These are phyloP conservation scores for Lophotis ruficrista DNA, from an alignment of 2,113 vertebrate genomes.

Conservation along the genomic window DNA sequence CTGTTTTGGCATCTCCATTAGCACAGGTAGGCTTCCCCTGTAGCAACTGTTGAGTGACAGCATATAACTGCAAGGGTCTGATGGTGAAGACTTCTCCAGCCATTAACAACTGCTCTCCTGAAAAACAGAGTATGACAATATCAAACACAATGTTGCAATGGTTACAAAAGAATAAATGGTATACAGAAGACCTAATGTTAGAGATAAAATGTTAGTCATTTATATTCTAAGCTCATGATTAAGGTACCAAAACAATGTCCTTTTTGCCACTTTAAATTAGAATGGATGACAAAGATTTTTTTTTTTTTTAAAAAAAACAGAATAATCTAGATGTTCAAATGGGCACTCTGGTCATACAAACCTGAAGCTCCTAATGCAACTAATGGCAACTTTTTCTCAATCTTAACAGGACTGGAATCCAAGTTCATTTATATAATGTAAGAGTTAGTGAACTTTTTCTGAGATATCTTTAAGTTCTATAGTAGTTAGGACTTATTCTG, in stretches of 20 bases:
- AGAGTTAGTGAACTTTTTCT: neutral
- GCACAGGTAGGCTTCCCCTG: slow-evolving; percentile 90
- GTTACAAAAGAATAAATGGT: neutral
- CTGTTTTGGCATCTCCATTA: slow-evolving; percentile 92
- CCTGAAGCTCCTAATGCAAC: neutral
- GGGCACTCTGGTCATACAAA: neutral
- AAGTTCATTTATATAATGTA: neutral
- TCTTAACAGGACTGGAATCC: neutral
- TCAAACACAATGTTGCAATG: neutral
- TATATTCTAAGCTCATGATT: neutral
- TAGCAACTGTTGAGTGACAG: slow-evolving; percentile 89
- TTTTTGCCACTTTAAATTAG: neutral
- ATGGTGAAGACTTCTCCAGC: slow-evolving; percentile 92
- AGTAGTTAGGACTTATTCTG: neutral
- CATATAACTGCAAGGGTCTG: slow-evolving; percentile 89
- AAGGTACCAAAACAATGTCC: neutral
- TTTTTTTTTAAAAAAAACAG: neutral
- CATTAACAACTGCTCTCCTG: slow-evolving; percentile 91
- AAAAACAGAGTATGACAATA: neutral
- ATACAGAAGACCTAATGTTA: neutral
- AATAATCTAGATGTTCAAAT: neutral
- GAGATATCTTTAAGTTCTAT: neutral
- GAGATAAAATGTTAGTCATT: neutral
- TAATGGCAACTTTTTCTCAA: neutral
- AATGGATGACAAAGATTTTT: neutral